These are phyloP conservation scores for Phrynocephalus vlangalii DNA, from an alignment of 2,797 vertebrate genomes.

Conservation along the genomic window DNA sequence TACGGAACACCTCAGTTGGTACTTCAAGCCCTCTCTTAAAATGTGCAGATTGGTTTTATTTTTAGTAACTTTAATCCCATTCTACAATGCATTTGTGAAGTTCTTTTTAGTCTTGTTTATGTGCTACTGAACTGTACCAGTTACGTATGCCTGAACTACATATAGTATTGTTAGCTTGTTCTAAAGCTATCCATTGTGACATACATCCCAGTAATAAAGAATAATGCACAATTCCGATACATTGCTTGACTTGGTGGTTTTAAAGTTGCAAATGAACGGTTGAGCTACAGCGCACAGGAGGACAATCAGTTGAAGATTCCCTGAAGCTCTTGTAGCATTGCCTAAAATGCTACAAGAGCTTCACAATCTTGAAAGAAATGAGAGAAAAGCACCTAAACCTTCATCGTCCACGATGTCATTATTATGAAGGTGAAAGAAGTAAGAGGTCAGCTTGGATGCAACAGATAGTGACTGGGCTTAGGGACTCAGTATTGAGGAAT, in stretches of 20 bases:
- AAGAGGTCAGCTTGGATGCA: too few species aligned
- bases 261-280: background rate
- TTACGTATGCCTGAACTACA: conserved; percentile 76
- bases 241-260: conserved; percentile 5
- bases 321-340: background rate
- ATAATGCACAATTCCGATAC: conserved; percentile 16
- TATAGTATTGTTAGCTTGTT: conserved; percentile 82
- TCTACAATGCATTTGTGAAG: conserved; percentile 64
- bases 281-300: background rate
- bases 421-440: too few species aligned
- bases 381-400: too few species aligned
- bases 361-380: too few species aligned
- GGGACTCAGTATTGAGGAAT: too few species aligned
- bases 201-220: conserved; percentile 76
- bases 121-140: conserved; percentile 84
- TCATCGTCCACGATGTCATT: too few species aligned
- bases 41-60: conserved; percentile 72
- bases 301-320: conserved; percentile 4
- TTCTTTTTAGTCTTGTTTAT: conserved; percentile 74
- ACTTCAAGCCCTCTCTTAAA: conserved; percentile 56
- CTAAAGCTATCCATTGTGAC: conserved; percentile 82
- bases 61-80: conserved; percentile 80
- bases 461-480: too few species aligned
- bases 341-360: too few species aligned
- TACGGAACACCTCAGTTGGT: conserved; percentile 65